These are phyloP conservation scores for Octonoba sinensis DNA, from an alignment of 2,888 invertebrate genomes.

Conservation along the genomic window DNA sequence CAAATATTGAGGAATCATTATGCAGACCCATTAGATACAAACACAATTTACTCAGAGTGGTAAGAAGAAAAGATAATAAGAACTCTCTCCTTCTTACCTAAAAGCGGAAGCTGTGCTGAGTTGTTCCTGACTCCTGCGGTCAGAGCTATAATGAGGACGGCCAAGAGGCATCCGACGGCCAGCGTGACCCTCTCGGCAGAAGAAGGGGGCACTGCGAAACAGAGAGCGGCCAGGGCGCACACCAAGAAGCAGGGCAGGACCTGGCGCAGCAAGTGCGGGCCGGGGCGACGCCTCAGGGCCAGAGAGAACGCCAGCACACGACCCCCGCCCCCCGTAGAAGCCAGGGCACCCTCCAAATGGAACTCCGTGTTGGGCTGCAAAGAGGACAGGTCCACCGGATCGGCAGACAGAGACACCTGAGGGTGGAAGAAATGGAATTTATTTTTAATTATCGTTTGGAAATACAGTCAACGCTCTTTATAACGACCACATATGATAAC, in stretches of 20 bases:
- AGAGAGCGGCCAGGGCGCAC: constrained; percentile 36
- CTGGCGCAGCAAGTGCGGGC: constrained; percentile 44
- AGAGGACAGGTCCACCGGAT: constrained; percentile 32
- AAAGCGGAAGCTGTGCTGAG: constrained; percentile 39
- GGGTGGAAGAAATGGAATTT: neutral
- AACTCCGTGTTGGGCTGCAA: constrained; percentile 47
- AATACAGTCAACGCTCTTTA: no score
- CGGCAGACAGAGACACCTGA: constrained; percentile 42
- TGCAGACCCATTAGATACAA: no score
- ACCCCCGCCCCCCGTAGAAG: neutral
- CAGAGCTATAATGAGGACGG: constrained; percentile 26
- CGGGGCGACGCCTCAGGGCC: constrained; percentile 39
- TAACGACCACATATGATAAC: no score
- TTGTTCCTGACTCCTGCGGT: constrained; percentile 16
- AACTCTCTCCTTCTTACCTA: constrained; percentile 12
- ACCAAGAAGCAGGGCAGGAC: constrained; percentile 50
- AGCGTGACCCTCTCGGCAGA: constrained; percentile 52
- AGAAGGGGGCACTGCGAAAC: constrained; percentile 38
- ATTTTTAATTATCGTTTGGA: no score
- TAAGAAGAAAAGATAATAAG: no score
- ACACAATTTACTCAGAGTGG: no score
- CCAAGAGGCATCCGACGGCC: constrained; percentile 38
- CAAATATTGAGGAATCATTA: no score
- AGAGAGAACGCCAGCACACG: constrained; percentile 45
- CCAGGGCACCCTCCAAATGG: constrained; percentile 44